phyloP scores from a whole-genome alignment of 2,113 vertebrate genomes.

The Amia ocellicauda region DNA sequence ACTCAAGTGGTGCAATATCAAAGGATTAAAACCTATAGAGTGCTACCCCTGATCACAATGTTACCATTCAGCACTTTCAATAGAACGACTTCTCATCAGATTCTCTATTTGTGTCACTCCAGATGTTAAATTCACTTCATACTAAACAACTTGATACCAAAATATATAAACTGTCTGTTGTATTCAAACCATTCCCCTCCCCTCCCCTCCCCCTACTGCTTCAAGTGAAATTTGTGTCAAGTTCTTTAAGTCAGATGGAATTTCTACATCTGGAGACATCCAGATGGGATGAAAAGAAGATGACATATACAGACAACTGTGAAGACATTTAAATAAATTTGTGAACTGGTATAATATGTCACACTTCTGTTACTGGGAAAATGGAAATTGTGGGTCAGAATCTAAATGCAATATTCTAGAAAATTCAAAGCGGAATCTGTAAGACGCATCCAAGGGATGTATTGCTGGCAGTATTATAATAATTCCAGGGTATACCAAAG shows the following conservation, averaged over 20 bases:
- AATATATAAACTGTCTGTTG: constrained; percentile 27
- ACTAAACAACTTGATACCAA: constrained; percentile 16
- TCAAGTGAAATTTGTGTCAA: constrained; percentile 33
- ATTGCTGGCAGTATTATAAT: constrained; percentile 29
- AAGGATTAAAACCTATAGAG: no score
- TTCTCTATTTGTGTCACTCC: constrained; percentile 14
- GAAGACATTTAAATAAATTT: constrained; percentile 35
- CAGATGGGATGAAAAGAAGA: constrained; percentile 23
- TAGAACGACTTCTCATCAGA: not conserved
- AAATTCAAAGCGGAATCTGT: constrained; percentile 12
- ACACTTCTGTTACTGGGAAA: constrained; percentile 20
- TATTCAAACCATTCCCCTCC: constrained; percentile 6
- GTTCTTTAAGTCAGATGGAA: constrained; percentile 27
- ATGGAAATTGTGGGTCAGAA: constrained; percentile 33
- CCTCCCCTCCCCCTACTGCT: constrained; percentile 13
- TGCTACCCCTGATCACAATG: not conserved
- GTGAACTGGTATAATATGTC: constrained; percentile 27
- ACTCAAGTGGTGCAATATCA: no score
- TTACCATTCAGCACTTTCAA: not conserved
- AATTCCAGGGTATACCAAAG: constrained; percentile 27
- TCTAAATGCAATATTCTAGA: constrained; percentile 15
- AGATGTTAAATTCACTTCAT: constrained; percentile 24
- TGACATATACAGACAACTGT: constrained; percentile 22
- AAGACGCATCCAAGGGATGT: constrained; percentile 12
- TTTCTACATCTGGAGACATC: constrained; percentile 19